These are phyloP conservation scores for Syngnathus rostellatus DNA, from an alignment of 2,797 vertebrate genomes.

Conservation along the genomic window DNA sequence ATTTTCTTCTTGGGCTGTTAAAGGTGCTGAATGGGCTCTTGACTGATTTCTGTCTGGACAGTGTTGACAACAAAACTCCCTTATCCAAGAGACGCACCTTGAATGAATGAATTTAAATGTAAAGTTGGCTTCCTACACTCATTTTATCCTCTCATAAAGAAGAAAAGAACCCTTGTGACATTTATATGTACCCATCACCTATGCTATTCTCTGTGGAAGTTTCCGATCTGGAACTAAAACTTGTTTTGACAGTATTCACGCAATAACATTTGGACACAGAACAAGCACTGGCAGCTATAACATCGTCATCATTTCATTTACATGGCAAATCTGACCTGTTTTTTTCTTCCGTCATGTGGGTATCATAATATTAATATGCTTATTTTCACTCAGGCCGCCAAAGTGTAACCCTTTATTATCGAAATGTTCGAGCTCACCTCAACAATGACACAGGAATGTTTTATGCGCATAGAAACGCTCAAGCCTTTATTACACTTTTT, in stretches of 20 bases:
- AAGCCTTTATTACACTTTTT: conserved; percentile 50
- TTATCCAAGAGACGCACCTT: conserved; percentile 30
- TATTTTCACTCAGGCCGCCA: conserved; percentile 2
- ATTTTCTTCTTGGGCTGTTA: conserved; percentile 31
- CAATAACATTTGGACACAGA: conserved; percentile 41
- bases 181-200: conserved; percentile 19
- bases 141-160: background rate
- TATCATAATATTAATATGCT: conserved; percentile 32
- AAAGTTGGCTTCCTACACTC: conserved; percentile 17
- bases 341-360: conserved; percentile 21
- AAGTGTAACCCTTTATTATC: background rate
- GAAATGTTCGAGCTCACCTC: conserved; percentile 15
- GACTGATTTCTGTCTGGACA: conserved; percentile 28
- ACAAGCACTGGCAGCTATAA: conserved; percentile 42
- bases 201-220: conserved; percentile 30
- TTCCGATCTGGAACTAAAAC: conserved; percentile 22
- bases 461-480: conserved; percentile 12
- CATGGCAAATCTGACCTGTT: conserved; percentile 29
- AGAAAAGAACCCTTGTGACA: conserved; percentile 42
- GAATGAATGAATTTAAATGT: conserved; percentile 29
- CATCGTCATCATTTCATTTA: conserved; percentile 43
- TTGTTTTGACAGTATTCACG: conserved; percentile 28
- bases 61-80: conserved; percentile 48
- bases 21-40: conserved; percentile 36
- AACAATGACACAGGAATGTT: conserved; percentile 43